Percentiles rank a stretch among this genome's conserved stretches.
Conservation (phyloP, 2,888 invertebrate genomes). For the Odontothrips loti region DNA sequence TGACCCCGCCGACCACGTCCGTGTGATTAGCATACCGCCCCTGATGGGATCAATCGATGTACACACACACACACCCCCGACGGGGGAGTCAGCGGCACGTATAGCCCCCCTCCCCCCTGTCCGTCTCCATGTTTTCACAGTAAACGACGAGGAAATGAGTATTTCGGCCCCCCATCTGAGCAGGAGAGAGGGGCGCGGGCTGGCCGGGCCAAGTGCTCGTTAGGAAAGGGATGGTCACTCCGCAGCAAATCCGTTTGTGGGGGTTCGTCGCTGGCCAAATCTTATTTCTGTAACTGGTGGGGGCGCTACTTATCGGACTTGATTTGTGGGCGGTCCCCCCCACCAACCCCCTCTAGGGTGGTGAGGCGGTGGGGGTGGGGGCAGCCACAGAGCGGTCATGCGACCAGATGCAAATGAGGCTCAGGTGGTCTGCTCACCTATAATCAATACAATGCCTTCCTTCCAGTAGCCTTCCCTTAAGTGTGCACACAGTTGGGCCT, state of each 20-base stretch:
- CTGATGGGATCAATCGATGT: too few relatives aligned
- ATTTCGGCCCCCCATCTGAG: too few relatives aligned
- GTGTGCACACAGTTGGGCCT: neutral
- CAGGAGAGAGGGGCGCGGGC: too few relatives aligned
- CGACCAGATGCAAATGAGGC: conserved; percentile 24
- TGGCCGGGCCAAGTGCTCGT: too few relatives aligned
- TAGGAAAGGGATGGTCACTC: neutral
- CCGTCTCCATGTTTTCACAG: too few relatives aligned
- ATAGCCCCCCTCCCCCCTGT: too few relatives aligned
- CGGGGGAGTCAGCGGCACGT: too few relatives aligned
- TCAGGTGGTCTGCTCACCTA: conserved; percentile 22
- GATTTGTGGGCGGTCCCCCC: neutral
- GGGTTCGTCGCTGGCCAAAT: neutral
- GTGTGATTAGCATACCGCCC: too few relatives aligned
- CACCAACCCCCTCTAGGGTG: neutral
- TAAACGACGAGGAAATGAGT: too few relatives aligned
- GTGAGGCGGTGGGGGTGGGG: neutral
- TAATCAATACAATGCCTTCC: conserved; percentile 25
- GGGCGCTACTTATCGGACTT: neutral
- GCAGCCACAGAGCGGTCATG: neutral
- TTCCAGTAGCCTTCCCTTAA: conserved; percentile 3
- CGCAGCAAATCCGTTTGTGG: neutral
- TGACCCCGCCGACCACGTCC: too few relatives aligned
- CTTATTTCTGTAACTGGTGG: neutral
- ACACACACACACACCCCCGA: too few relatives aligned